Conservation (phyloP, 2,113 vertebrate species). For the Cnemophilus loriae region DNA sequence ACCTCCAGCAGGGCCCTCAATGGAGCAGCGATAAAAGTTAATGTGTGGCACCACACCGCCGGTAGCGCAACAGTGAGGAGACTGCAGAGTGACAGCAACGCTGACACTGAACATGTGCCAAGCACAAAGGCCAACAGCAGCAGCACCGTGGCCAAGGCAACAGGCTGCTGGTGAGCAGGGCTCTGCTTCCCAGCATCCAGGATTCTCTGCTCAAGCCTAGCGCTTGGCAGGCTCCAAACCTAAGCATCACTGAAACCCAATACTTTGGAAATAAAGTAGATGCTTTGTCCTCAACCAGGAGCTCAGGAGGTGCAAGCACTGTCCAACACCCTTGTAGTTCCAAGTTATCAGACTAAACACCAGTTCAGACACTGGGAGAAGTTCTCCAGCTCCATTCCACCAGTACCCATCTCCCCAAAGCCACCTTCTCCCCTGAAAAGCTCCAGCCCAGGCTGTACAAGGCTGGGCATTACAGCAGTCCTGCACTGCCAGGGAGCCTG, state of each 20-base stretch:
- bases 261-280: not conserved
- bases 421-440: not conserved
- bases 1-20: not conserved
- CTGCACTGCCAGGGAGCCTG: not conserved
- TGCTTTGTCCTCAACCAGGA: not conserved
- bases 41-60: rapidly evolving
- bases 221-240: not conserved
- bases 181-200: not conserved
- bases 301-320: not conserved
- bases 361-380: not conserved
- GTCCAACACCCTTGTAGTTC: not conserved
- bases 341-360: not conserved
- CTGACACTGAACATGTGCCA: not conserved
- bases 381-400: not conserved
- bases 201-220: not conserved
- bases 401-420: not conserved
- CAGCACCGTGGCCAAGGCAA: not conserved
- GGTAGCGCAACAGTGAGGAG: not conserved
- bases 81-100: not conserved
- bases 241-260: not conserved
- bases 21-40: not conserved
- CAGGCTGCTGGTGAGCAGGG: not conserved
- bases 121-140: not conserved
- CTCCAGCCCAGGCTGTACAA: not conserved
- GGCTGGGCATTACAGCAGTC: not conserved